Base-by-base conservation (phyloP, 2,888 invertebrate species). In the Elgonia sp. region DNA sequence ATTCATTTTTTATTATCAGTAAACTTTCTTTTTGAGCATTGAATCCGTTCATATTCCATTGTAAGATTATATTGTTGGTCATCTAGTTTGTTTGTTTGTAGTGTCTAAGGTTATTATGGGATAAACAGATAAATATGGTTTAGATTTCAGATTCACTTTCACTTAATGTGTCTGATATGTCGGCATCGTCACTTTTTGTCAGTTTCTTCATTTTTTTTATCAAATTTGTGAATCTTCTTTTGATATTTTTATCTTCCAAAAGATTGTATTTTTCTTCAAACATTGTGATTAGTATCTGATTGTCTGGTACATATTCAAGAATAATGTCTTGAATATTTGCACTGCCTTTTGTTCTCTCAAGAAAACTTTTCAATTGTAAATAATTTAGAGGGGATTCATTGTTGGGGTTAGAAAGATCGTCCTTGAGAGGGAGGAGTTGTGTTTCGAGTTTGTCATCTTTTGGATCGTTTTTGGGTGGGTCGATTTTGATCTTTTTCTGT, bases 41-140 rank as follows among this genome's bases (percentile, higher is more conserved):
- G n/a, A 16, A 70, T 16, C 70, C 70, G 53, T 53, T 70, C 0
- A 70, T 50, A 37, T 70, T 70, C 50, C 70, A 70, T 70, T 53
- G 70, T 1, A 29, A 3, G 29, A 29, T 29, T 29, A 5, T 29
- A 29, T 29, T 29, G n/a, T n/a, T n/a, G n/a, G n/a, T n/a, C n/a
- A n/a, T n/a, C n/a, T n/a, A n/a, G n/a, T n/a, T n/a, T n/a, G n/a
- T n/a, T n/a, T n/a, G n/a, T n/a, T n/a, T n/a, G n/a, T n/a, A n/a
- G n/a, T n/a, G n/a, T n/a, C n/a, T n/a, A n/a, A n/a, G n/a, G n/a
- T n/a, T n/a, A n/a, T n/a, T n/a, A n/a, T n/a, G n/a, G n/a, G n/a
- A n/a, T n/a, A n/a, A n/a, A n/a, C n/a, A n/a, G n/a, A n/a, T n/a
- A n/a, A n/a, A n/a, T n/a, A n/a, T n/a, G n/a, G n/a, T n/a, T n/a